These are phyloP conservation scores for Enteromius mattozi DNA, from an alignment of 2,797 vertebrate genomes.

Conservation along the genomic window DNA sequence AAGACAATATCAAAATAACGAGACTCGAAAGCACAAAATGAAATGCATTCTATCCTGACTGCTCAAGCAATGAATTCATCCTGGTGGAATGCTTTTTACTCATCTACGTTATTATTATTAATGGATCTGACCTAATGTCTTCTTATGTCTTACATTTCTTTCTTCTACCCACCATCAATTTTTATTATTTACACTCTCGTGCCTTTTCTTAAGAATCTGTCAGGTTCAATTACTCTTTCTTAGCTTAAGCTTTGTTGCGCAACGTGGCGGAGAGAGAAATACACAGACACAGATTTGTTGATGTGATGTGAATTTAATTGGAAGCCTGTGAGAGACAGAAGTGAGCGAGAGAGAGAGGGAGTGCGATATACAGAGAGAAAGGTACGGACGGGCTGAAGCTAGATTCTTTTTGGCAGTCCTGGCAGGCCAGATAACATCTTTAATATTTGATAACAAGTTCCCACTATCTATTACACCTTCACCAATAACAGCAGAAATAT, in stretches of 20 bases:
- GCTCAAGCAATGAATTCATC: conserved; percentile 15
- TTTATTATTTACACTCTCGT: conserved; percentile 46
- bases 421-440: conserved; percentile 77
- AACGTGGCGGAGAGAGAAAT: conserved; percentile 30
- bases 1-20: background rate
- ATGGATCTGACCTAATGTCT: conserved; percentile 34
- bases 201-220: conserved; percentile 45
- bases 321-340: conserved; percentile 40
- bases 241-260: conserved; percentile 39
- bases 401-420: conserved; percentile 70
- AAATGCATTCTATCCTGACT: background rate
- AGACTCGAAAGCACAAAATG: conserved; percentile 4
- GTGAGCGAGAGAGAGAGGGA: conserved; percentile 13
- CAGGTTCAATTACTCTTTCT: conserved; percentile 44
- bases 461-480: conserved; percentile 72
- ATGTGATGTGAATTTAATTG: conserved; percentile 50
- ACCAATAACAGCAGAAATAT: conserved; percentile 72
- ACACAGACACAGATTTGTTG: conserved; percentile 28
- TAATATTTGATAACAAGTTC: conserved; percentile 83
- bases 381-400: background rate
- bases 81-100: conserved; percentile 27
- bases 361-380: background rate
- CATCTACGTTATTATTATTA: conserved; percentile 46
- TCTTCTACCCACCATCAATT: conserved; percentile 28
- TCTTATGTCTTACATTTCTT: conserved; percentile 25